Evolutionary conservation across 2,888 invertebrate genomes (phyloP).

Genomic region (Achlya flavicornis): DNA sequence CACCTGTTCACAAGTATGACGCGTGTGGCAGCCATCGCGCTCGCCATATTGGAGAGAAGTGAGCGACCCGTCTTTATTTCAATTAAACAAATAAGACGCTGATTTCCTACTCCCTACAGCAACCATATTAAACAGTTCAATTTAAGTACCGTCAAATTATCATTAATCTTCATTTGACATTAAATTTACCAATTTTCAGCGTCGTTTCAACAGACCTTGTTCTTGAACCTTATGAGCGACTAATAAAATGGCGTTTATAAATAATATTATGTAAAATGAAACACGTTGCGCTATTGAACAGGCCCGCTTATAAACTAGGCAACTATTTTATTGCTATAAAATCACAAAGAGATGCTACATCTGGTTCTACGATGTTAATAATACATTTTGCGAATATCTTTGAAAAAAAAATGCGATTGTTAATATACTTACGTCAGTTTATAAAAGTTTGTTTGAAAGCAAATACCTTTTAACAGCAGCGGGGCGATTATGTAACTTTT

Average conservation of each 20-base stretch:
- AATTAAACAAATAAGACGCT: too few relatives aligned
- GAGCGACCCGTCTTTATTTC: too few relatives aligned
- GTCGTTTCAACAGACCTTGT: too few relatives aligned
- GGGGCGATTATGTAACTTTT: too few relatives aligned
- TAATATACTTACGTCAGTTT: not conserved
- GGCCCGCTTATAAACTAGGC: not conserved
- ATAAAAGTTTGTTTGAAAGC: not conserved
- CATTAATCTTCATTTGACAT: too few relatives aligned
- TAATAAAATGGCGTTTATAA: constrained; percentile 7
- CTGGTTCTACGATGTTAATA: not conserved
- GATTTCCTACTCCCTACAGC: too few relatives aligned
- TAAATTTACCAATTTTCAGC: too few relatives aligned
- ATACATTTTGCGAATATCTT: not conserved
- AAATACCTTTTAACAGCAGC: not conserved
- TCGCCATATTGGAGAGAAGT: too few relatives aligned
- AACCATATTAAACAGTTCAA: too few relatives aligned
- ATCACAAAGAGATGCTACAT: not conserved
- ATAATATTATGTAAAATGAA: not conserved
- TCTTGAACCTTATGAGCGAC: not conserved
- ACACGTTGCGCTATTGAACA: not conserved
- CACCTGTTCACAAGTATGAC: too few relatives aligned
- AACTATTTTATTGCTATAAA: constrained; percentile 6
- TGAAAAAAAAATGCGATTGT: not conserved
- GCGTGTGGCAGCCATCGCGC: too few relatives aligned
- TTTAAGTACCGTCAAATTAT: too few relatives aligned